phyloP scores from a whole-genome alignment of 2,888 invertebrate species.

The Diabrotica balteata region DNA sequence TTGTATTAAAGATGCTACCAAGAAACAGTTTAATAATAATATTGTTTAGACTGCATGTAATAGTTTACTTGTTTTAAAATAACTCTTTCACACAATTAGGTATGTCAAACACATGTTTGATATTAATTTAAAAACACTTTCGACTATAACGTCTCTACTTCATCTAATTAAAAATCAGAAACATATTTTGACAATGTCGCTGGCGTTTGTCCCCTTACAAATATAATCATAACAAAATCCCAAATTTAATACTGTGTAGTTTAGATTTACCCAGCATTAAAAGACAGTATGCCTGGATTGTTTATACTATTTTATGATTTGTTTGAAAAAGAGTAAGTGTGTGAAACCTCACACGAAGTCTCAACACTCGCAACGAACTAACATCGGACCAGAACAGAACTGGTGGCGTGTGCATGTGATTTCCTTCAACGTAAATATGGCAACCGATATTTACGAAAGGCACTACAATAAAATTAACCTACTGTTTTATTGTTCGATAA shows the following conservation, averaged over 20 bases:
- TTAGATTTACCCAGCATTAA: slow-evolving; percentile 49
- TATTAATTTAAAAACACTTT: slow-evolving; percentile 5
- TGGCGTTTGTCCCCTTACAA: not conserved
- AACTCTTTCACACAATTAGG: not conserved
- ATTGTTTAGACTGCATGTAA: no score
- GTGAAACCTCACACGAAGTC: slow-evolving; percentile 60
- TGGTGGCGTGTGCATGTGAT: not conserved
- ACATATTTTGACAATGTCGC: not conserved
- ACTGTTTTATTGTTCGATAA: slow-evolving; percentile 44
- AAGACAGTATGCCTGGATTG: slow-evolving; percentile 51
- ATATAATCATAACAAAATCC: slow-evolving; percentile 43
- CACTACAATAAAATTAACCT: slow-evolving; percentile 52
- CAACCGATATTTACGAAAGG: slow-evolving; percentile 52
- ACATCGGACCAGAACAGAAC: not conserved
- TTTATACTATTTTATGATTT: slow-evolving; percentile 60
- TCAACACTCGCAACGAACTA: slow-evolving; percentile 23
- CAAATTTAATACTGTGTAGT: slow-evolving; percentile 46
- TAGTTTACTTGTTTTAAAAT: no score
- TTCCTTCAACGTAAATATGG: slow-evolving; percentile 49
- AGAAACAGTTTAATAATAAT: no score
- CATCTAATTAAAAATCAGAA: not conserved
- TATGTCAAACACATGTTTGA: not conserved
- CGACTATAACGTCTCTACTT: not conserved
- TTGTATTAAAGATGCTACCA: no score
- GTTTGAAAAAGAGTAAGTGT: slow-evolving; percentile 59